phyloP scores from a whole-genome alignment of 2,113 vertebrate species.

The Actenoides lindsayi region DNA sequence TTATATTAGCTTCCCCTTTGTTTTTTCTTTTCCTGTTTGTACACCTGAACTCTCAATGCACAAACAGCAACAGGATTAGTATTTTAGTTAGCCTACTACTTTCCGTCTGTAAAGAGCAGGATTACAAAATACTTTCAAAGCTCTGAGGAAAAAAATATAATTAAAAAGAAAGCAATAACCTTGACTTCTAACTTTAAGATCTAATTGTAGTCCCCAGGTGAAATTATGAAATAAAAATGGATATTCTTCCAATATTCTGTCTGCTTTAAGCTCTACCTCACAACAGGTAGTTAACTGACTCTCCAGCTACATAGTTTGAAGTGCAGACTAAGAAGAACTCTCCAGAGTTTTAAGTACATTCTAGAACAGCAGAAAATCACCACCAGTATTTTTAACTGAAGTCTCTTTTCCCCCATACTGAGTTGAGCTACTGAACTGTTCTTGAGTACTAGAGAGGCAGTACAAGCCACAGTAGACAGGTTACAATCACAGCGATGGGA shows the following conservation, averaged over 20 bases:
- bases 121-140: neutral
- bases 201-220: neutral
- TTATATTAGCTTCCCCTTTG: constrained; percentile 41
- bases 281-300: neutral
- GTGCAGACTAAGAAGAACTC: neutral
- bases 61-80: neutral
- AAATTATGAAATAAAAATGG: neutral
- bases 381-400: constrained; percentile 11
- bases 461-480: neutral
- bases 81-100: neutral
- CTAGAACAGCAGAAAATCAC: neutral
- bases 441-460: neutral
- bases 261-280: neutral
- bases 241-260: neutral
- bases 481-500: neutral
- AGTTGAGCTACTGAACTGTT: constrained; percentile 54
- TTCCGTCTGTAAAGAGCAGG: neutral
- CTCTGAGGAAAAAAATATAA: too few species aligned
- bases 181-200: neutral
- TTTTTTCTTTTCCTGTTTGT: constrained; percentile 58
- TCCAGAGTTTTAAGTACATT: neutral
- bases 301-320: neutral
- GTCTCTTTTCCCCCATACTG: neutral
- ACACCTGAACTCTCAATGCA: constrained; percentile 52
- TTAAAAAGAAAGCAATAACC: neutral